Evolutionary conservation across 2,888 invertebrate species (phyloP).

Genomic region (Pristionchus japonicus): DNA sequence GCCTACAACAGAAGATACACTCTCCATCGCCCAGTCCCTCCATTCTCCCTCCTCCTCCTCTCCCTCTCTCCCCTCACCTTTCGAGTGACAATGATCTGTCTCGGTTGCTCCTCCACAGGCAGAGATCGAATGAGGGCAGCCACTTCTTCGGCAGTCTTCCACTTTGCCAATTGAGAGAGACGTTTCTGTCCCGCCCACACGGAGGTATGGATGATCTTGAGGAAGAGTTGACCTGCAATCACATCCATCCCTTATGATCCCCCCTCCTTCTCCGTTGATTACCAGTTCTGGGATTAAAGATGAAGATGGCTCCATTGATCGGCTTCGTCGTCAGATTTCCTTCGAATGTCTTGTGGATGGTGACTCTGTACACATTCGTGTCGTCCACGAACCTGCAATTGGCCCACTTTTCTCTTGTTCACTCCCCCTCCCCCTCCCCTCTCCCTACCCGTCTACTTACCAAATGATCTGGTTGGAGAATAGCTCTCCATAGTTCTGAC

Average conservation of each 20-base stretch:
- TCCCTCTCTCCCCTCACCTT: slow-evolving; percentile 79
- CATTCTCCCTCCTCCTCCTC: background rate
- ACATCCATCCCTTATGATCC: background rate
- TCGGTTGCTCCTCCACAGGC: slow-evolving; percentile 99
- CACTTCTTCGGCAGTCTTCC: slow-evolving; percentile 99
- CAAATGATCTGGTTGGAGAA: slow-evolving; percentile 99
- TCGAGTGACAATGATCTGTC: slow-evolving; percentile 98
- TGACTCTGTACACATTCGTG: slow-evolving; percentile 98
- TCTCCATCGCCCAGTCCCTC: background rate
- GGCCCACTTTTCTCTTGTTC: background rate
- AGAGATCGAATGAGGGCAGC: slow-evolving; percentile 97
- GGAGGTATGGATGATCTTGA: slow-evolving; percentile 99
- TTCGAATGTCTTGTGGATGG: slow-evolving; percentile 99
- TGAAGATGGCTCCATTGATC: slow-evolving; percentile 99
- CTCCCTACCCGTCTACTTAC: slow-evolving; percentile 80
- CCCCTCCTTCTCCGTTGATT: background rate
- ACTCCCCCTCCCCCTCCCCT: background rate
- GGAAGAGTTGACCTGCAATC: slow-evolving; percentile 84
- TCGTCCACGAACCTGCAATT: slow-evolving; percentile 96
- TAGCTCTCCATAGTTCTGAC: slow-evolving; percentile 98
- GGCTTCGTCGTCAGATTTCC: slow-evolving; percentile 99
- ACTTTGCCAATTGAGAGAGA: slow-evolving; percentile 98
- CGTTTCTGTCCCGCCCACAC: slow-evolving; percentile 99
- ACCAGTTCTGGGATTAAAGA: slow-evolving; percentile 98
- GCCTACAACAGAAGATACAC: slow-evolving; percentile 78